Evolutionary conservation across 2,888 invertebrate species (phyloP).

Genomic region (Dendrolimus houi): DNA sequence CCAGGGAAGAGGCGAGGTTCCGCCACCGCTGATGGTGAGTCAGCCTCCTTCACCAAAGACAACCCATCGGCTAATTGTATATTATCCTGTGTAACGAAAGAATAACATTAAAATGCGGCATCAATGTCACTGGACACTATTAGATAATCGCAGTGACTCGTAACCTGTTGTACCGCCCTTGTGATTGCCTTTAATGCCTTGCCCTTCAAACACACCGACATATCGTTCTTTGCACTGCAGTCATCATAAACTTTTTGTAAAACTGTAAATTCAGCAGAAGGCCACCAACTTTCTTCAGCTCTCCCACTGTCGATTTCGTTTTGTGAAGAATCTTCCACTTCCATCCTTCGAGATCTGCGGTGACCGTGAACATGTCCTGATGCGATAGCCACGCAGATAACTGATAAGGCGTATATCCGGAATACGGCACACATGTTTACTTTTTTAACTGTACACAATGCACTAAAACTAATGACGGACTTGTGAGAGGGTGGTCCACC

Average conservation of each 20-base stretch:
- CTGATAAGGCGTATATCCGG: conserved; percentile 63
- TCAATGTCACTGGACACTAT: conserved; percentile 25
- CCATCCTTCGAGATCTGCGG: conserved; percentile 63
- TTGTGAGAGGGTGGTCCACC: conserved; percentile 61
- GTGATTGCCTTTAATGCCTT: conserved; percentile 76
- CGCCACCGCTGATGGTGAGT: conserved; percentile 66
- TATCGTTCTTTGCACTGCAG: conserved; percentile 77
- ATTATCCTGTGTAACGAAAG: conserved; percentile 67
- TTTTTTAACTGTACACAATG: conserved; percentile 46
- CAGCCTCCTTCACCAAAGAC: conserved; percentile 76
- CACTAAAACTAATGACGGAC: conserved; percentile 58
- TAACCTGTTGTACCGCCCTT: conserved; percentile 78
- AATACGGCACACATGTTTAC: conserved; percentile 62
- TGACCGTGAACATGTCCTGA: conserved; percentile 60
- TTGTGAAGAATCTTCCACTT: conserved; percentile 52
- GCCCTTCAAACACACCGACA: conserved; percentile 77
- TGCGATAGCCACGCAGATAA: conserved; percentile 56
- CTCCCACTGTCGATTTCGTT: conserved; percentile 70
- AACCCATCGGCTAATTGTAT: conserved; percentile 78
- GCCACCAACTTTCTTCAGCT: conserved; percentile 72
- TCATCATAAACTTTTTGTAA: conserved; percentile 79
- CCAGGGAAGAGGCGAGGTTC: conserved; percentile 76
- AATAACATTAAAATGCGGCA: conserved; percentile 35
- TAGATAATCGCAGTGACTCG: conserved; percentile 19
- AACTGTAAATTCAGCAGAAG: conserved; percentile 75